phyloP scores from a whole-genome alignment of 1,140 invertebrate genomes.

The Diploscapter pachys region DNA sequence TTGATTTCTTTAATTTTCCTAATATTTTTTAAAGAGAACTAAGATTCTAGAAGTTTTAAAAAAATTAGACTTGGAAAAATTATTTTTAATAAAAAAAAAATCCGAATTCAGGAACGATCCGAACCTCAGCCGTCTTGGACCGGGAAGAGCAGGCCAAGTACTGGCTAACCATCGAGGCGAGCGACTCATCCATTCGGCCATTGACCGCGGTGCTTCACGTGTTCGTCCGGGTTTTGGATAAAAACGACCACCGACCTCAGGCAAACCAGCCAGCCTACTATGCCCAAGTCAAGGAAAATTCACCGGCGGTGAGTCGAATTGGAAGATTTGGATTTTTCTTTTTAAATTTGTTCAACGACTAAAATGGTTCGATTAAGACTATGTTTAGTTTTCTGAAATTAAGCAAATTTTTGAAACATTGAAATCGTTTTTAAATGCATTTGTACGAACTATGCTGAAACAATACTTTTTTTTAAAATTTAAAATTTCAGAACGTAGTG shows the following conservation, averaged over 20 bases:
- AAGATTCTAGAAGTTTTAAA: too few species aligned
- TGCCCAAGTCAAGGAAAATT: conserved; percentile 77
- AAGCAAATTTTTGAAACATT: background rate
- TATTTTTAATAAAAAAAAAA: background rate
- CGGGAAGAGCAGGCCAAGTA: conserved; percentile 79
- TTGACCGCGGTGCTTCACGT: conserved; percentile 70
- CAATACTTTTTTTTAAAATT: too few species aligned
- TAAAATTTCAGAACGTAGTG: conserved; percentile 66
- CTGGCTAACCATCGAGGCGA: conserved; percentile 87
- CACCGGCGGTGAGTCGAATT: conserved; percentile 48
- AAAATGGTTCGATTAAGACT: too few species aligned
- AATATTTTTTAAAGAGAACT: too few species aligned
- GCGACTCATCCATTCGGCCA: conserved; percentile 69
- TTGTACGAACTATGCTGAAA: too few species aligned
- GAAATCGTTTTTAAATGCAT: too few species aligned
- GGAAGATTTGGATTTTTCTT: background rate
- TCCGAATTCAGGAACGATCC: conserved; percentile 73
- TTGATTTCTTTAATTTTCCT: too few species aligned
- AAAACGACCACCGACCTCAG: conserved; percentile 87
- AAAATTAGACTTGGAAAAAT: too few species aligned
- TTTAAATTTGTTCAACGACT: too few species aligned
- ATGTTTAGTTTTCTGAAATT: background rate
- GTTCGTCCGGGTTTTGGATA: conserved; percentile 81
- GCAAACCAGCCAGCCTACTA: conserved; percentile 81
- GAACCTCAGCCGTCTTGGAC: conserved; percentile 78